Evolutionary conservation across 1,140 invertebrate species (phyloP).

Genomic region (Ctenoplectra terminalis): DNA sequence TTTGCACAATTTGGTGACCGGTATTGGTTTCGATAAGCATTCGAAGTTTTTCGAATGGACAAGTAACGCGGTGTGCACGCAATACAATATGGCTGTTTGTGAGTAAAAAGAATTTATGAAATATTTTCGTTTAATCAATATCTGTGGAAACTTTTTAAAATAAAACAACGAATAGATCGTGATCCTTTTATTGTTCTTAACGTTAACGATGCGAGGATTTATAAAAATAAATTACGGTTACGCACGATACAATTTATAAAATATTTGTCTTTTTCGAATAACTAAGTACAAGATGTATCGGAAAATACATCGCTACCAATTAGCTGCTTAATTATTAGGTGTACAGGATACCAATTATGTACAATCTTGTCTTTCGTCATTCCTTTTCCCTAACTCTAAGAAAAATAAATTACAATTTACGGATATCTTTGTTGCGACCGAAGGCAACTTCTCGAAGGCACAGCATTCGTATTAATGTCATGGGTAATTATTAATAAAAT

Average conservation of each 20-base stretch:
- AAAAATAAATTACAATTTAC: background rate
- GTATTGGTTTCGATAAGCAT: constrained; percentile 51
- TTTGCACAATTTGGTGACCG: constrained; percentile 61
- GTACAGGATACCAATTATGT: background rate
- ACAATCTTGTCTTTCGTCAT: background rate
- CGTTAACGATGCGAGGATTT: background rate
- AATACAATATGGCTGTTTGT: constrained; percentile 66
- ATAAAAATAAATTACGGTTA: constrained; percentile 36
- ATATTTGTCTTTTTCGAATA: background rate
- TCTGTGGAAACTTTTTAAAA: background rate
- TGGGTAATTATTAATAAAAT: constrained; percentile 17
- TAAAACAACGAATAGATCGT: constrained; percentile 6
- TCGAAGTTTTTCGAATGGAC: constrained; percentile 61
- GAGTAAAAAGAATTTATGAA: constrained; percentile 27
- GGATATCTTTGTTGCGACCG: too few relatives aligned
- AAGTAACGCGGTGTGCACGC: constrained; percentile 61
- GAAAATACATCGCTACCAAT: background rate
- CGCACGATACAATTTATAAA: background rate
- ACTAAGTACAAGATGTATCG: background rate
- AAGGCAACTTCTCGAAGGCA: constrained; percentile 11
- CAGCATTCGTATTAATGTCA: background rate
- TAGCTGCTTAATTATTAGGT: background rate
- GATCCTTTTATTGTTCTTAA: background rate
- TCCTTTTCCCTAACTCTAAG: too few relatives aligned
- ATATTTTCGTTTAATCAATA: constrained; percentile 23